Evolutionary conservation across 2,113 vertebrate species (phyloP).

Genomic region (Genyomyrus donnyi): DNA sequence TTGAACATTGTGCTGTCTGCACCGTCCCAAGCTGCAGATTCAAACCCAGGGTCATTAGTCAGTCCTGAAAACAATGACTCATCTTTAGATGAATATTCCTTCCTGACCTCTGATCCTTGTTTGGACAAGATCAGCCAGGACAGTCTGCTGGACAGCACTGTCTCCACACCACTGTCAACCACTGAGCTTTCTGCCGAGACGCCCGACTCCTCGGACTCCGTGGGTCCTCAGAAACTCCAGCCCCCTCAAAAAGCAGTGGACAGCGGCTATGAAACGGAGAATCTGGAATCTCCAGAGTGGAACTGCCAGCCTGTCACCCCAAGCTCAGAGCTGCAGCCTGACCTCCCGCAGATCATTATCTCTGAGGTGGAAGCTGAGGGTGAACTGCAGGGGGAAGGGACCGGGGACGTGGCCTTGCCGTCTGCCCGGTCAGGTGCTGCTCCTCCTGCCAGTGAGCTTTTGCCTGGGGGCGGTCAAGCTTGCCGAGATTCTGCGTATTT

Average conservation of each 20-base stretch:
- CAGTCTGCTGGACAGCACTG: constrained; percentile 78
- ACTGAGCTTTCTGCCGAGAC: constrained; percentile 70
- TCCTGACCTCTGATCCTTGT: constrained; percentile 58
- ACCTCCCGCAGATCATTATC: constrained; percentile 74
- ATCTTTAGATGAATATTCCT: constrained; percentile 36
- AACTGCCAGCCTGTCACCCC: constrained; percentile 68
- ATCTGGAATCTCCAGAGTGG: constrained; percentile 94
- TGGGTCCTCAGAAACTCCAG: constrained; percentile 65
- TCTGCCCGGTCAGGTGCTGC: constrained; percentile 24
- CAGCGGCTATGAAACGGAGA: constrained; percentile 95
- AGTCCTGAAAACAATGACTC: constrained; percentile 31
- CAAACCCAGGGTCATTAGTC: constrained; percentile 67
- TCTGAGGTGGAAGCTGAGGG: constrained; percentile 58
- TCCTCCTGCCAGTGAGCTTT: constrained; percentile 43
- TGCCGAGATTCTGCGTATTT: constrained; percentile 96
- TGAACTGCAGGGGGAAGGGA: constrained; percentile 36
- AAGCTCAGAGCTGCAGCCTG: constrained; percentile 45
- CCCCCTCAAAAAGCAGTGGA: constrained; percentile 88
- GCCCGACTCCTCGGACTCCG: constrained; percentile 80
- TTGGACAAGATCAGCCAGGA: constrained; percentile 82
- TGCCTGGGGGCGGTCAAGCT: constrained; percentile 55
- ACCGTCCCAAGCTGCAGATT: not conserved
- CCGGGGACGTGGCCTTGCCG: not conserved
- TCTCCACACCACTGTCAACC: constrained; percentile 59
- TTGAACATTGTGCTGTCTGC: constrained; percentile 44